Evolutionary conservation across 1,140 invertebrate genomes (phyloP), one percentile per base, ranked within the genome.

Genomic region (Venturia canescens): DNA sequence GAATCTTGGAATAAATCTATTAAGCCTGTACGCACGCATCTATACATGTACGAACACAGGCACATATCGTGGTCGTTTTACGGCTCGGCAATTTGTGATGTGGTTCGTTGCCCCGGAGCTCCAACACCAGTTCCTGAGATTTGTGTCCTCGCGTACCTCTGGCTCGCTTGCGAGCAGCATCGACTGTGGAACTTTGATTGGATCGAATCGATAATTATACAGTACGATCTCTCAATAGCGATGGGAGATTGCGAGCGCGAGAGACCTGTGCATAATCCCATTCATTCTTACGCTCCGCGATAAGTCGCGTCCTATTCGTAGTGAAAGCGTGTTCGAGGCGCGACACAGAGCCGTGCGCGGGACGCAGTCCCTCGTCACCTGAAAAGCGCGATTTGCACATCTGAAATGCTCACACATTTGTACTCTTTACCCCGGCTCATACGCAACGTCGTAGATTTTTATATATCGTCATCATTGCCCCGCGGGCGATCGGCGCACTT

Each of bases 141-240:
- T 69, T 27, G 29, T 31, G 66, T 69, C 66, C 6, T 29, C 26
- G 26, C 26, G 26, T 69, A 31, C 31, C 15, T 69, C 29, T 69
- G 16, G 3, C 29, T n/a, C 18, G 16, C 29, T 13, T 15, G 15
- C 57, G 67, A n/a, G 0, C 38, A 63, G 66, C 66, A 69, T 31
- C 66, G 21, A 31, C 71, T 80, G 50, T 84, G 78, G 85, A 86
- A 85, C 85, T 86, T 86, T 86, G 85, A 86, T 86, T 86, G 84
- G 85, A 78, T 83, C 66, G 66, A 69, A 69, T 69, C 66, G 66
- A 69, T 69, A 69, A 69, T 69, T 69, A 69, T 69, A 69, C 66
- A 69, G 27, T 69, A 31, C 29, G 29, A 69, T 27, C 27, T 69
- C 66, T 69, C 66, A 29, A 69, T 31, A 31, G 27, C 29, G 13